phyloP scores from a whole-genome alignment of 2,113 vertebrate species.

The Ammodramus savannarum region DNA sequence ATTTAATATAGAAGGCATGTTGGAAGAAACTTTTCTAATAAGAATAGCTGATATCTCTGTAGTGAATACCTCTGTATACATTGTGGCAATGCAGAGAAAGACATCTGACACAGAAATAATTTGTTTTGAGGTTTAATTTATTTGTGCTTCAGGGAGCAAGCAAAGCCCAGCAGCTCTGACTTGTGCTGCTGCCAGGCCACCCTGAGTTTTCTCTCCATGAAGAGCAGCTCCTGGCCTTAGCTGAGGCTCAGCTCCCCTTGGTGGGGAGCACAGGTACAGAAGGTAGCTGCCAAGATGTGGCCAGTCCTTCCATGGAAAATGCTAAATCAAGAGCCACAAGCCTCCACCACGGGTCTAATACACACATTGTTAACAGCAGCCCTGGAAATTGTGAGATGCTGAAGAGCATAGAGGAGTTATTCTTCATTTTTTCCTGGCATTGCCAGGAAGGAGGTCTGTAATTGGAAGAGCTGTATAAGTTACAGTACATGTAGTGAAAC shows the following conservation, averaged over 20 bases:
- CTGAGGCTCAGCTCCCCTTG: not conserved
- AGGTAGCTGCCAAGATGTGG: not conserved
- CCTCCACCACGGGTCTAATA: fast-evolving
- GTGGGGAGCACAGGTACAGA: fast-evolving
- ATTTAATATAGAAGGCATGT: not conserved
- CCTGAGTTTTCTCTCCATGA: not conserved
- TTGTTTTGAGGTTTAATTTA: not conserved
- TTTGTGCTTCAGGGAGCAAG: not conserved
- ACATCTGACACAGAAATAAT: not conserved
- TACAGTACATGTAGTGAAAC: not conserved
- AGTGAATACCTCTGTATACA: not conserved
- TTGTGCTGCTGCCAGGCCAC: not conserved
- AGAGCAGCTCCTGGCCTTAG: not conserved
- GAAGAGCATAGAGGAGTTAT: not conserved
- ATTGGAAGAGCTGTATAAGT: not conserved
- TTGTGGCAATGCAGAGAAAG: not conserved
- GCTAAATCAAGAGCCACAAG: not conserved
- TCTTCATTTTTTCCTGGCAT: not conserved
- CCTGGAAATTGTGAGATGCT: not conserved
- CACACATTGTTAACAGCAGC: not conserved
- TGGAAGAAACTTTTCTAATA: not conserved
- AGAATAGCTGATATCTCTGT: not conserved
- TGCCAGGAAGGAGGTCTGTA: not conserved
- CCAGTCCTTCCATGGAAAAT: not conserved
- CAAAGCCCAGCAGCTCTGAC: not conserved